A percentile compares a stretch with the other conserved stretches of the same genome.
Evolutionary conservation across 1,140 invertebrate species (phyloP).

Genomic region (Drosophila erecta): DNA sequence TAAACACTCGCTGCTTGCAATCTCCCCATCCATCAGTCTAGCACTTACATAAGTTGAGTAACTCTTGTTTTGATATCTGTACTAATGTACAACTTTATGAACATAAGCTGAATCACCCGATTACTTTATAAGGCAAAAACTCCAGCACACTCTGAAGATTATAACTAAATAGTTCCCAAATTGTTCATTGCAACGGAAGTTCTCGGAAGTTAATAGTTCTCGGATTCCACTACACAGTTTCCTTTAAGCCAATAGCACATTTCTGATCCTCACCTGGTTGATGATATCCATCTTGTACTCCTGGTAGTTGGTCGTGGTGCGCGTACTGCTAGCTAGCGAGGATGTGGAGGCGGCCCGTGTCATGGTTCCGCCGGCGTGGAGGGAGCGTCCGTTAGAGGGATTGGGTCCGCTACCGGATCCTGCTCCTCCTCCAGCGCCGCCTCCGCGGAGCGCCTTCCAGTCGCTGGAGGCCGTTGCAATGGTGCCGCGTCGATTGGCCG

Average conservation of each 20-base stretch:
- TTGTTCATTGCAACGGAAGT: too few species aligned
- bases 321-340: slow-evolving; percentile 74
- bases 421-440: neutral
- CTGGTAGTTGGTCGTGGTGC: slow-evolving; percentile 80
- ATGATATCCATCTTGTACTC: slow-evolving; percentile 83
- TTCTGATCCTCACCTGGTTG: slow-evolving; percentile 64
- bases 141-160: too few species aligned
- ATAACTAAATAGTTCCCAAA: too few species aligned
- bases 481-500: slow-evolving; percentile 69
- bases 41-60: too few species aligned
- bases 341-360: slow-evolving; percentile 77
- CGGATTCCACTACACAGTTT: too few species aligned
- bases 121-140: too few species aligned
- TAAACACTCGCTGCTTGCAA: too few species aligned
- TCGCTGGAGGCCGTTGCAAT: slow-evolving; percentile 67
- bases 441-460: slow-evolving; percentile 62
- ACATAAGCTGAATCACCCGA: too few species aligned
- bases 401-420: neutral
- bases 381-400: slow-evolving; percentile 51
- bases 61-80: too few species aligned
- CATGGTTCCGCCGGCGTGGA: slow-evolving; percentile 52
- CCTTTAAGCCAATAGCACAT: neutral
- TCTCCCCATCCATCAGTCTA: too few species aligned
- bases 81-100: too few species aligned
- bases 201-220: too few species aligned